A percentile compares a stretch with the other conserved stretches of the same genome.
Conservation (phyloP, 2,113 vertebrate genomes). For the Mirza zaza region DNA sequence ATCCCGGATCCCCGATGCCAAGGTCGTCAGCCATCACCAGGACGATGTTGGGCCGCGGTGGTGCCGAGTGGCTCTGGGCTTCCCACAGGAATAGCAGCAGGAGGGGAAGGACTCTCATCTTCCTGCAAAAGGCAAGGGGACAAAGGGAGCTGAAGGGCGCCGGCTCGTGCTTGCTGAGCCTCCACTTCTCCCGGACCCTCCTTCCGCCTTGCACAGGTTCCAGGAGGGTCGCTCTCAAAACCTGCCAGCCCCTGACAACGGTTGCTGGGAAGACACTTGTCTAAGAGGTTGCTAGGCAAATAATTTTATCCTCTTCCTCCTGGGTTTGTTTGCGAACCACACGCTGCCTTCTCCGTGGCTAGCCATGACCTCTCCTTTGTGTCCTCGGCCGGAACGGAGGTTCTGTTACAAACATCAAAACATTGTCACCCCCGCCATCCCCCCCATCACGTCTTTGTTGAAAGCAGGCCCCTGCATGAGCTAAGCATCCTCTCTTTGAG, state of each 20-base stretch:
- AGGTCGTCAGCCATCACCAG: conserved; percentile 93
- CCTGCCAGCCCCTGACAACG: accelerated
- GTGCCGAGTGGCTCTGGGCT: neutral
- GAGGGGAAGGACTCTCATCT: conserved; percentile 79
- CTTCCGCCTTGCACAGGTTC: neutral
- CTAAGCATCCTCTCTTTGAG: neutral
- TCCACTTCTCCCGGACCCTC: neutral
- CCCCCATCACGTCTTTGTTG: neutral
- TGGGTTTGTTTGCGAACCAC: neutral
- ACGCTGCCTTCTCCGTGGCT: neutral
- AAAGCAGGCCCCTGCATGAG: neutral
- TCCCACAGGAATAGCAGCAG: conserved; percentile 59
- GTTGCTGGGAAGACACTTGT: neutral
- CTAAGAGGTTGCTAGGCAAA: accelerated
- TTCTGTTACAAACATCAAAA: neutral
- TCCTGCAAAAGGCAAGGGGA: conserved; percentile 62
- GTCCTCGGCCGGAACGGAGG: accelerated
- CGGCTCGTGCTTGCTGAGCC: accelerated
- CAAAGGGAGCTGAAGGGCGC: neutral
- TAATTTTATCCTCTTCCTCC: accelerated
- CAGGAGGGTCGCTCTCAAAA: accelerated
- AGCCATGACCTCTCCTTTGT: neutral
- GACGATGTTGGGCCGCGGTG: conserved; percentile 85
- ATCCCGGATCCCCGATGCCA: conserved; percentile 93
- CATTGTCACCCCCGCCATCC: accelerated